These are phyloP conservation scores for Drosophila kanapiae DNA, from an alignment of 1,140 invertebrate genomes.

Conservation along the genomic window DNA sequence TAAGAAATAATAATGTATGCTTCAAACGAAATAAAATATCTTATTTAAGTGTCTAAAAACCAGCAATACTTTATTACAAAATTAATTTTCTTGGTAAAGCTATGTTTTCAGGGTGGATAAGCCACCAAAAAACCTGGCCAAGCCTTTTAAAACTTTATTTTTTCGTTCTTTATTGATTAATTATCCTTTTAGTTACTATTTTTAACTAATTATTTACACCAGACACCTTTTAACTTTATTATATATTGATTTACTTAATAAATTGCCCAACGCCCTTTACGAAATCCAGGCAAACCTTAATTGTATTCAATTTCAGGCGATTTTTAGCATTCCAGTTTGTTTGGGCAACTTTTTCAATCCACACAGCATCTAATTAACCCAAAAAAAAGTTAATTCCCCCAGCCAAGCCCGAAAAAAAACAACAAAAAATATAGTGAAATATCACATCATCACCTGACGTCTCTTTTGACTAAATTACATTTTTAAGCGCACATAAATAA, in stretches of 20 bases:
- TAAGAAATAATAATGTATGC: neutral
- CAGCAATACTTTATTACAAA: neutral
- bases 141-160: neutral
- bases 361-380: conserved; percentile 34
- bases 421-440: conserved; percentile 10
- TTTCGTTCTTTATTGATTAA: neutral
- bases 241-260: neutral
- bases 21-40: neutral
- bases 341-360: conserved; percentile 21
- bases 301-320: neutral
- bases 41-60: neutral
- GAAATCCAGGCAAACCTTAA: neutral
- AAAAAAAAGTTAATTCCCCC: conserved; percentile 16
- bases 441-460: conserved; percentile 66
- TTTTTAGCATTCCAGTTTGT: neutral
- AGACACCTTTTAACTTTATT: too few species aligned
- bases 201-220: neutral
- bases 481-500: conserved; percentile 60
- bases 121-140: too few species aligned
- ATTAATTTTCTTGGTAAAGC: rapidly evolving
- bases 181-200: neutral
- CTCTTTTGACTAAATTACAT: conserved; percentile 67
- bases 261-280: neutral
- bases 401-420: conserved; percentile 2
- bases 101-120: neutral